Conservation (phyloP, 2,888 invertebrate species). For the Osedax fenrisi region DNA sequence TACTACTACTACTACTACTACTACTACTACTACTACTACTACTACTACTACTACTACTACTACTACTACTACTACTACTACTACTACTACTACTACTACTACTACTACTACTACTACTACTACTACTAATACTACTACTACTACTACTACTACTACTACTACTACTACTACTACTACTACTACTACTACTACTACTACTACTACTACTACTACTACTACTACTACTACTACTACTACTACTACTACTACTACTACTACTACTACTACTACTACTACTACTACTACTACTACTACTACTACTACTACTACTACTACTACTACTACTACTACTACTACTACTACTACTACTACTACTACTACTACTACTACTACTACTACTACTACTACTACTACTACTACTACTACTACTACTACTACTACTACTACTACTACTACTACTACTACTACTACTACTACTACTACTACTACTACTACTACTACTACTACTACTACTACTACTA, state of each 20-base stretch:
- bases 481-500: slow-evolving; percentile 34
- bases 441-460: slow-evolving; percentile 32
- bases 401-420: slow-evolving; percentile 25
- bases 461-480: slow-evolving; percentile 33
- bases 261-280: slow-evolving; percentile 30
- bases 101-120: not conserved
- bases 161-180: not conserved
- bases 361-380: slow-evolving; percentile 34
- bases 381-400: slow-evolving; percentile 32
- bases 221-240: not conserved
- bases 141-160: not conserved
- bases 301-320: slow-evolving; percentile 29
- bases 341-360: slow-evolving; percentile 32
- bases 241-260: not conserved
- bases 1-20: slow-evolving; percentile 25
- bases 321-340: slow-evolving; percentile 33
- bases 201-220: not conserved
- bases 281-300: slow-evolving; percentile 28
- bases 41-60: slow-evolving; percentile 31
- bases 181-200: not conserved
- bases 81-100: slow-evolving; percentile 31
- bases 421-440: slow-evolving; percentile 31
- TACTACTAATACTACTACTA: not conserved
- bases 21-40: slow-evolving; percentile 21
- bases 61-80: slow-evolving; percentile 33